A percentile compares a stretch with the other conserved stretches of the same genome.
These are phyloP conservation scores for Pogonognathellus flavescens DNA, from an alignment of 1,140 invertebrate genomes.

Conservation along the genomic window DNA sequence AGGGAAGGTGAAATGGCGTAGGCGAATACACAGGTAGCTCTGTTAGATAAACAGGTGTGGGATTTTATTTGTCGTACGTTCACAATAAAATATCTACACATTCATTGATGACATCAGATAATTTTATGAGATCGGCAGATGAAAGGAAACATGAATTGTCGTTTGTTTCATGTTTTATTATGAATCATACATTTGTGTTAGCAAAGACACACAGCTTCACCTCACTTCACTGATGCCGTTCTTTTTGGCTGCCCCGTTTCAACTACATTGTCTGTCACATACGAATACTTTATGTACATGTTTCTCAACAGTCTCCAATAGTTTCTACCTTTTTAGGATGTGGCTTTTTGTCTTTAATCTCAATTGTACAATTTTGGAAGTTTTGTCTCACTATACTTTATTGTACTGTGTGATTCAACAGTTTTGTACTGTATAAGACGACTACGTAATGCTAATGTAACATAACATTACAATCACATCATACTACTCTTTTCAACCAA, in stretches of 20 bases:
- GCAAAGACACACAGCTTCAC: too few relatives aligned
- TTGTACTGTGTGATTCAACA: too few relatives aligned
- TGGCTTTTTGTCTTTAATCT: background rate
- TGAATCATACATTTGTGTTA: too few relatives aligned
- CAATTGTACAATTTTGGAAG: too few relatives aligned
- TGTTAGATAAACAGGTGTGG: background rate
- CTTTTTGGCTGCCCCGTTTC: too few relatives aligned
- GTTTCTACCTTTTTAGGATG: conserved; percentile 26
- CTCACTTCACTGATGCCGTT: too few relatives aligned
- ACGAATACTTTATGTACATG: too few relatives aligned
- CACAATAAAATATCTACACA: conserved; percentile 10
- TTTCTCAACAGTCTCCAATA: background rate
- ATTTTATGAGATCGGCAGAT: conserved; percentile 25
- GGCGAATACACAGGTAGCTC: conserved; percentile 21
- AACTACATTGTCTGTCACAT: too few relatives aligned
- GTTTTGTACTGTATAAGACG: background rate
- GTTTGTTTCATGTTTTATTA: background rate
- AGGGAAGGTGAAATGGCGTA: background rate
- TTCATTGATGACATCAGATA: conserved; percentile 1
- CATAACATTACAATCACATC: conserved; percentile 9
- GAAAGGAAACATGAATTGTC: conserved; percentile 30
- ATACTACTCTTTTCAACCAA: background rate
- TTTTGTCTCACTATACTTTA: too few relatives aligned
- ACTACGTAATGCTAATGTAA: background rate
- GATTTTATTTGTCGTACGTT: conserved; percentile 26